A percentile compares a stretch with the other conserved stretches of the same genome.
Evolutionary conservation across 2,797 vertebrate genomes (phyloP).

Genomic region (Pelobates cultripes): DNA sequence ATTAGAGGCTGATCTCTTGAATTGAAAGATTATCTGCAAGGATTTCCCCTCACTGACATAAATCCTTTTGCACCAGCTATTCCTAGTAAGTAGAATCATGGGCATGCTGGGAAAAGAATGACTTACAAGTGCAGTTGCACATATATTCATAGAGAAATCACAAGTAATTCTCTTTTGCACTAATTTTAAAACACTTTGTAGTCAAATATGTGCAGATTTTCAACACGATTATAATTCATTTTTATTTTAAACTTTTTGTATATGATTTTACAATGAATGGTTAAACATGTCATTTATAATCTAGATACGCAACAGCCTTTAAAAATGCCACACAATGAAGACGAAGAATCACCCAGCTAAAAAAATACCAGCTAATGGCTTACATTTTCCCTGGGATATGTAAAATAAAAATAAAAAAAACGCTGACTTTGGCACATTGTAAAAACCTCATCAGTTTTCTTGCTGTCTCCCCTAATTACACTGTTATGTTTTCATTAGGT

Average conservation of each 20-base stretch:
- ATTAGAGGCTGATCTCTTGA: slow-evolving; percentile 48
- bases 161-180: too few species aligned
- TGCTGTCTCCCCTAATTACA: slow-evolving; percentile 49
- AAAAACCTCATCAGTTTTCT: slow-evolving; percentile 52
- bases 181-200: too few species aligned
- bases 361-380: slow-evolving; percentile 47
- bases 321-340: slow-evolving; percentile 35
- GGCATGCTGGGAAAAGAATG: slow-evolving; percentile 49
- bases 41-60: slow-evolving; percentile 49
- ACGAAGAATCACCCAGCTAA: slow-evolving; percentile 44
- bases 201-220: background rate
- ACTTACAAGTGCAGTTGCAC: background rate
- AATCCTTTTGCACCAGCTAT: slow-evolving; percentile 45
- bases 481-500: slow-evolving; percentile 54
- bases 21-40: slow-evolving; percentile 51
- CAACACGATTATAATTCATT: background rate
- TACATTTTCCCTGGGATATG: slow-evolving; percentile 46
- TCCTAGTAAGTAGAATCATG: slow-evolving; percentile 49
- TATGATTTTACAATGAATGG: slow-evolving; percentile 7
- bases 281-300: slow-evolving; percentile 44
- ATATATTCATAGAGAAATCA: too few species aligned
- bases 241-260: background rate
- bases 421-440: slow-evolving; percentile 46
- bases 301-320: slow-evolving; percentile 22
- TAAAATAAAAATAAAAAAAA: slow-evolving; percentile 48